Conservation (phyloP, 2,797 vertebrate species). For the Labroides dimidiatus region DNA sequence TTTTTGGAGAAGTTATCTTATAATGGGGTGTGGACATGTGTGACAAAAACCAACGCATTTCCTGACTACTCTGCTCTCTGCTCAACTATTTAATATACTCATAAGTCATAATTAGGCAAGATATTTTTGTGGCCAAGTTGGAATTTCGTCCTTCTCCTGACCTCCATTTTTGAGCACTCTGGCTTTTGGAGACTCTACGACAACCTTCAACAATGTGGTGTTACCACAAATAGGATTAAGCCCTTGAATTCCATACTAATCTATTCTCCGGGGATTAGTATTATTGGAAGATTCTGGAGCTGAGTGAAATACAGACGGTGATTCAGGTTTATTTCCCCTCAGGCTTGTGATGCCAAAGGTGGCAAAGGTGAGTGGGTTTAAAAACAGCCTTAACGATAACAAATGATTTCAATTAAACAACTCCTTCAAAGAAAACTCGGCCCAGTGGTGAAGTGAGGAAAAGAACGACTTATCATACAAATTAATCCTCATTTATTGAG, state of each 20-base stretch:
- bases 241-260: conserved; percentile 6
- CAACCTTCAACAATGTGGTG: neutral
- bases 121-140: too few relatives aligned
- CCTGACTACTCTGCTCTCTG: too few relatives aligned
- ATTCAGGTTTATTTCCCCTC: conserved; percentile 36
- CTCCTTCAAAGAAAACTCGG: conserved; percentile 12
- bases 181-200: neutral
- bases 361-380: conserved; percentile 17
- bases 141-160: too few relatives aligned
- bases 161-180: neutral
- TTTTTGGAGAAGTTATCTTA: too few relatives aligned
- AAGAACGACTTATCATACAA: conserved; percentile 25
- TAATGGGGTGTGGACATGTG: too few relatives aligned
- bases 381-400: conserved; percentile 22
- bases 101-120: too few relatives aligned
- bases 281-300: conserved; percentile 20
- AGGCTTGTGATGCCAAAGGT: conserved; percentile 14
- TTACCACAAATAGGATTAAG: neutral
- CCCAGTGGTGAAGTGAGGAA: neutral
- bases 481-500: conserved; percentile 42
- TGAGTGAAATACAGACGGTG: conserved; percentile 14
- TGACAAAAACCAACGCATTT: too few relatives aligned
- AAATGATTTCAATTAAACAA: conserved; percentile 36
- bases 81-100: too few relatives aligned
- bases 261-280: neutral